These are phyloP conservation scores for Platycnemis pennipes DNA, from an alignment of 2,888 invertebrate species.

Conservation along the genomic window DNA sequence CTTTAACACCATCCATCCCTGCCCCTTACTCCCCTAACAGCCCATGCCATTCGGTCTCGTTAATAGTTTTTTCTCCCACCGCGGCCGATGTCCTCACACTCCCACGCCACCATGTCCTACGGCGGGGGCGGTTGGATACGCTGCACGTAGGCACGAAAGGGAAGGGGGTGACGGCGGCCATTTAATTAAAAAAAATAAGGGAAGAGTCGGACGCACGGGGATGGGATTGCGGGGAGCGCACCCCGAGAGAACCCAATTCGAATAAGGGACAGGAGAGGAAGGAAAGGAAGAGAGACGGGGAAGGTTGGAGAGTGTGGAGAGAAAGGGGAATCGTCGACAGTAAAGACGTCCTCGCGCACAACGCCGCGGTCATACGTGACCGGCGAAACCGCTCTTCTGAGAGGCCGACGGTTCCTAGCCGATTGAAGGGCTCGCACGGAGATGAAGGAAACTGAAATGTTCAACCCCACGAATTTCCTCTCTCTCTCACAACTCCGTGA, in stretches of 20 bases:
- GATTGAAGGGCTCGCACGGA: too few species aligned
- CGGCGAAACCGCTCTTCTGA: neutral
- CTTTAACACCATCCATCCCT: too few species aligned
- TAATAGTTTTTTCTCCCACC: neutral
- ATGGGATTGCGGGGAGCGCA: neutral
- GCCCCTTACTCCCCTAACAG: too few species aligned
- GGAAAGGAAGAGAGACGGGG: neutral
- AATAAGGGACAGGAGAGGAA: too few species aligned
- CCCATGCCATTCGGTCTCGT: neutral
- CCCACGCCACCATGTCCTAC: neutral
- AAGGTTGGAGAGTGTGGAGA: neutral
- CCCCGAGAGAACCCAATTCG: neutral
- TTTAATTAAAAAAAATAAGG: constrained; percentile 15
- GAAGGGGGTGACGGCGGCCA: neutral
- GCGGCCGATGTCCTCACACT: neutral
- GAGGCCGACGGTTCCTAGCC: too few species aligned
- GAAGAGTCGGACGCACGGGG: neutral
- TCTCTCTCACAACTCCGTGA: too few species aligned
- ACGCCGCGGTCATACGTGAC: neutral
- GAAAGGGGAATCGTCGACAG: neutral
- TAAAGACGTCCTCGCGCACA: neutral
- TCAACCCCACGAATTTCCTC: too few species aligned
- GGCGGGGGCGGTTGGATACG: neutral
- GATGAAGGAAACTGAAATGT: too few species aligned
- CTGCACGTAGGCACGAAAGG: neutral